Evolutionary conservation across 2,888 invertebrate genomes (phyloP), one percentile per base, ranked within the genome.

Genomic region (Empis livida): DNA sequence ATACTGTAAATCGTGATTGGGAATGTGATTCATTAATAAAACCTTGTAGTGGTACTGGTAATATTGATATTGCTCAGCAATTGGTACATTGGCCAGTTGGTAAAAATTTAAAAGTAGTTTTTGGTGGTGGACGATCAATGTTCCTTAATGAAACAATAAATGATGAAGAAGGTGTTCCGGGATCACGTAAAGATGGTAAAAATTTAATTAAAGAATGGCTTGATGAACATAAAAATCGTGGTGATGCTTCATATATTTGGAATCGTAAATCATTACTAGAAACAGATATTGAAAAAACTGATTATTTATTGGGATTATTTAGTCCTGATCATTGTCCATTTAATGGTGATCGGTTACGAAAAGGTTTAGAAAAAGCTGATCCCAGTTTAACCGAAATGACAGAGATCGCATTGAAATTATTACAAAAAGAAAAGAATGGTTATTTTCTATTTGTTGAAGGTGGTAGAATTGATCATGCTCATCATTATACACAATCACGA

Each of bases 371-470:
- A 44, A 56, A 64, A 1, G 62, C 62, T 1, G 74, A 79, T 53
- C 84, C 84, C 1, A 76, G 78, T 1, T 55, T 85, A 42, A 71
- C 71, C 32, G 80, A 82, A 61, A 81, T 85, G 83, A 78, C 79
- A 0, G 65, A 68, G 52, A 71, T 72, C 9, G 82, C 84, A 2
- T 76, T 85, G 38, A 67, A 75, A 52, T 59, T 81, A 39, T 64
- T 83, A n/a, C 66, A 68, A 32, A 77, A 73, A 54, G 71, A 72
- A 49, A 51, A 62, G 0, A 66, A 78, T 0, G 89, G 89, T 23
- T 89, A 75, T 61, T 81, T 85, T 57, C 64, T 88, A 5, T 79
- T 87, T 56, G 82, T 87, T 11, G 80, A 80, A 71, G 76, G 77
- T 49, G 77, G 82, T 1, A 55, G 57, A 10, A 59, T 66, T 16